Conservation (phyloP, 1,140 invertebrate genomes). For the Temnothorax curvispinosus region DNA sequence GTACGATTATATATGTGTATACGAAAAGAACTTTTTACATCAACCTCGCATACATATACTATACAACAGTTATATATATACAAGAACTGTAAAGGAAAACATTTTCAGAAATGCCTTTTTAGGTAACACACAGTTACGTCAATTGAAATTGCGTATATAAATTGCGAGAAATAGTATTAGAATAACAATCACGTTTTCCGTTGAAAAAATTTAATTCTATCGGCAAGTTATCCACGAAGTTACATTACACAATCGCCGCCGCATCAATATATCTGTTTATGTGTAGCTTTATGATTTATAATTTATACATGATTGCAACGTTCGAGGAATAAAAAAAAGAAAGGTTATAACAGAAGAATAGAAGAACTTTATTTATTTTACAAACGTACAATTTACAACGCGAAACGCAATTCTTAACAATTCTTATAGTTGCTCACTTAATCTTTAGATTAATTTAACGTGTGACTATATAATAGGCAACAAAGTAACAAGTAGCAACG, state of each 20-base stretch:
- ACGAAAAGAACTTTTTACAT: neutral
- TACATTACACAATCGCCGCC: neutral
- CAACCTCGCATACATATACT: neutral
- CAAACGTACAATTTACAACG: neutral
- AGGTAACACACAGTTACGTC: neutral
- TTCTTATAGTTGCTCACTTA: neutral
- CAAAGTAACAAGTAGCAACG: conserved; percentile 5
- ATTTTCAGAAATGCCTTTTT: neutral
- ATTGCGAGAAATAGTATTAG: neutral
- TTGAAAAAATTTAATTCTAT: neutral
- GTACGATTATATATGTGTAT: neutral
- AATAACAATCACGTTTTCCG: neutral
- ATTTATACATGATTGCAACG: neutral
- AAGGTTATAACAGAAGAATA: too few species aligned
- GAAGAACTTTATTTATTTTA: conserved; percentile 41
- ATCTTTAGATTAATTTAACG: neutral
- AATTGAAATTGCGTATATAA: neutral
- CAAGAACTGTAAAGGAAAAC: neutral
- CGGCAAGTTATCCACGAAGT: neutral
- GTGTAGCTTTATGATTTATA: neutral
- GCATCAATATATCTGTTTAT: neutral
- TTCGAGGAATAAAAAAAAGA: neutral
- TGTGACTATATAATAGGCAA: neutral
- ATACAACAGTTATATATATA: neutral
- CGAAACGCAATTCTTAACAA: conserved; percentile 1